phyloP scores from a whole-genome alignment of 1,140 invertebrate genomes.

The Solen grandis region DNA sequence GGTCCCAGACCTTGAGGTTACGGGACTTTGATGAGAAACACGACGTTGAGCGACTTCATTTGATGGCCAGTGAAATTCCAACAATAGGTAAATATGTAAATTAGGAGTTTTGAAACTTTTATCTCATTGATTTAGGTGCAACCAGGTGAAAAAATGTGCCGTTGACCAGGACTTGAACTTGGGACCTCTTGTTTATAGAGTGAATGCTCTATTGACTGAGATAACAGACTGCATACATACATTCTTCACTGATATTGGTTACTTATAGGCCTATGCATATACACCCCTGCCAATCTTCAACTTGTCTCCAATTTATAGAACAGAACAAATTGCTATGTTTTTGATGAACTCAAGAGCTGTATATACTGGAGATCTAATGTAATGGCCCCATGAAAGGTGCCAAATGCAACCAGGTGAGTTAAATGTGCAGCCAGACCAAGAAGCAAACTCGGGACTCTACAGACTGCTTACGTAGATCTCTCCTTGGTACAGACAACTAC shows the following conservation, averaged over 20 bases:
- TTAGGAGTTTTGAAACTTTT: no score
- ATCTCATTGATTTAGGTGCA: neutral
- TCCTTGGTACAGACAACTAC: no score
- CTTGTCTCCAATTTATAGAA: neutral
- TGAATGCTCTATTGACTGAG: no score
- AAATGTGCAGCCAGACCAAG: no score
- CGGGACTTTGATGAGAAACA: slow-evolving; percentile 16
- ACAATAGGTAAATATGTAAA: slow-evolving; percentile 50
- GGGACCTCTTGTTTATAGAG: no score
- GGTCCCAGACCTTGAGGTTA: slow-evolving; percentile 22
- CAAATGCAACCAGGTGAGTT: no score
- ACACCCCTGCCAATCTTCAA: neutral
- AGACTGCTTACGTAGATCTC: no score
- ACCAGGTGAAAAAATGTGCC: neutral
- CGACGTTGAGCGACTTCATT: slow-evolving; percentile 36
- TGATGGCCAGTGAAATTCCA: slow-evolving; percentile 55
- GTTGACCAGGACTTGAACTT: neutral
- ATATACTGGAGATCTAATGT: no score
- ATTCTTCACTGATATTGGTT: neutral
- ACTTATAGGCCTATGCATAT: neutral
- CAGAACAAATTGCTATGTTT: no score
- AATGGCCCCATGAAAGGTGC: no score
- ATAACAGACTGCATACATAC: neutral
- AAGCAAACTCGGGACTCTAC: no score
- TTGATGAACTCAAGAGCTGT: no score